Percentiles rank a stretch among this genome's conserved stretches.
phyloP scores from a whole-genome alignment of 1,140 invertebrate species.

The Brachionus rotundiformis region DNA sequence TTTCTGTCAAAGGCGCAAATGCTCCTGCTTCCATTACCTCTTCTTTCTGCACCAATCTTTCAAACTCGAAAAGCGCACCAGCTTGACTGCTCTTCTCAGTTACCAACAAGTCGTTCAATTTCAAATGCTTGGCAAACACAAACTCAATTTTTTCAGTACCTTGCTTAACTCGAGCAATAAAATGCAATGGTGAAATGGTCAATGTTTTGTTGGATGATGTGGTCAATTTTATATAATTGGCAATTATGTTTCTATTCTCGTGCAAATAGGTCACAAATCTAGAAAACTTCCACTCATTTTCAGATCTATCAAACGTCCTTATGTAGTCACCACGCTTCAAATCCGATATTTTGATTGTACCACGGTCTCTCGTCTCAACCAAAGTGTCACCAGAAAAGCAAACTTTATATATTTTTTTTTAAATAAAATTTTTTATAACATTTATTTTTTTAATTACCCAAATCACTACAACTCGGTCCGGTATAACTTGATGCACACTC shows the following conservation, averaged over 20 bases:
- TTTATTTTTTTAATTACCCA: neutral
- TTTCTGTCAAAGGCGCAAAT: constrained; percentile 82
- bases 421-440: neutral
- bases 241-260: constrained; percentile 20
- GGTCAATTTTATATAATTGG: constrained; percentile 4
- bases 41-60: constrained; percentile 69
- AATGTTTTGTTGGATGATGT: constrained; percentile 20
- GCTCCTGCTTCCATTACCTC: constrained; percentile 72
- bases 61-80: constrained; percentile 61
- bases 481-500: constrained; percentile 23
- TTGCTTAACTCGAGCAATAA: constrained; percentile 7
- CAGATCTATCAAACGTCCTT: constrained; percentile 7
- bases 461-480: constrained; percentile 33
- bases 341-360: constrained; percentile 24
- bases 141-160: constrained; percentile 46
- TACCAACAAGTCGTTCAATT: constrained; percentile 60
- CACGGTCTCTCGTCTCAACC: constrained; percentile 33
- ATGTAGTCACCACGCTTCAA: constrained; percentile 41
- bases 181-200: constrained; percentile 39
- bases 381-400: constrained; percentile 35
- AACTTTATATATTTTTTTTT: constrained; percentile 6
- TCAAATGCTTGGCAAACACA: constrained; percentile 56
- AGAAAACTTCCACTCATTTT: constrained; percentile 30
- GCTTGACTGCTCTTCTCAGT: constrained; percentile 42
- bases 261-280: constrained; percentile 46